Conservation (phyloP, 2,113 vertebrate genomes). For the Eleginops maclovinus region DNA sequence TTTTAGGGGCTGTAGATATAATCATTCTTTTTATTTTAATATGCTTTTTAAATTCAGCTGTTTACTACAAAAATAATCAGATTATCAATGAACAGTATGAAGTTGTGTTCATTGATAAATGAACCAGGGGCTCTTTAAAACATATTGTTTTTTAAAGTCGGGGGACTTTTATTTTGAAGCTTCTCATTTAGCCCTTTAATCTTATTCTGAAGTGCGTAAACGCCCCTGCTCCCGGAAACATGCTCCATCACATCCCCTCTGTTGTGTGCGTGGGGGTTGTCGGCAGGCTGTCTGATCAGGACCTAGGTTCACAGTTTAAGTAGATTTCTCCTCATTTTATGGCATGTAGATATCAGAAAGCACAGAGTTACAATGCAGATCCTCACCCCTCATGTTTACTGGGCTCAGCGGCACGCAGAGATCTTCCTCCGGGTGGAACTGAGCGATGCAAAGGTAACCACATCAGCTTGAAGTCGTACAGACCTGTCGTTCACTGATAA, state of each 20-base stretch:
- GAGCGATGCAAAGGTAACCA: conserved; percentile 90
- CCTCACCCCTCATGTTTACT: conserved; percentile 93
- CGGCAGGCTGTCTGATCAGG: neutral
- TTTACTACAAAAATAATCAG: too few species aligned
- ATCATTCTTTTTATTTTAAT: too few species aligned
- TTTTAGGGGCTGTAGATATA: too few species aligned
- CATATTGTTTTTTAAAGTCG: neutral
- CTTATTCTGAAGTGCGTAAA: conserved; percentile 46
- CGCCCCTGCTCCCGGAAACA: conserved; percentile 46
- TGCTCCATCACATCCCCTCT: neutral
- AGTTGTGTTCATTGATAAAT: too few species aligned
- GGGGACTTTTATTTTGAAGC: conserved; percentile 43
- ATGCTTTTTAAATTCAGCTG: too few species aligned
- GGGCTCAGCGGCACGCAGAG: conserved; percentile 93
- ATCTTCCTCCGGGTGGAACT: conserved; percentile 94
- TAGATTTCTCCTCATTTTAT: rapidly evolving
- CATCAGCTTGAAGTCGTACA: neutral
- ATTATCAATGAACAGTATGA: too few species aligned
- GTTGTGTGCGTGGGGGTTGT: neutral
- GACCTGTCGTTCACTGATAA: neutral
- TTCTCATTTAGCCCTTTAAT: neutral
- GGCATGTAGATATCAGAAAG: neutral
- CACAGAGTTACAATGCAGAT: conserved; percentile 71
- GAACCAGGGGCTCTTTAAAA: too few species aligned
- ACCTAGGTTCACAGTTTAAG: neutral